phyloP scores from a whole-genome alignment of 1,140 invertebrate genomes.

The Heliconius nattereri region DNA sequence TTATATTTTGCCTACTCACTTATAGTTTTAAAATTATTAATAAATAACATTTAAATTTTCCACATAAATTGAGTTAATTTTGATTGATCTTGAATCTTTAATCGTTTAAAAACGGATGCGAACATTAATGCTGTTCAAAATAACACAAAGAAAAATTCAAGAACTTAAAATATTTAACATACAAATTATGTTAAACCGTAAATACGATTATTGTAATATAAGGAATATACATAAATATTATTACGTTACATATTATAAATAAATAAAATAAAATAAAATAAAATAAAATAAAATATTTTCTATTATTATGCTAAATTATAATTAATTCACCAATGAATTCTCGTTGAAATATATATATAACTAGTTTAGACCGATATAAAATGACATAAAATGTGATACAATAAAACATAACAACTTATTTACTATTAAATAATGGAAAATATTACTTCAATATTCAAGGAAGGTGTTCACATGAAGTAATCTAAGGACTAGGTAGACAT shows the following conservation, averaged over 20 bases:
- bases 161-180: neutral
- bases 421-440: constrained; percentile 16
- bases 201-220: neutral
- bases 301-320: neutral
- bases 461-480: constrained; percentile 50
- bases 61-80: constrained; percentile 23
- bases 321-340: constrained; percentile 15
- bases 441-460: neutral
- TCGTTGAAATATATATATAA: neutral
- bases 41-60: constrained; percentile 27
- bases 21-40: constrained; percentile 24
- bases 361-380: constrained; percentile 12
- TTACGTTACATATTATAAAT: neutral
- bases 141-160: neutral
- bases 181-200: neutral
- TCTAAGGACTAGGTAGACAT: constrained; percentile 50
- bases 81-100: constrained; percentile 13
- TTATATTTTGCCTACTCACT: constrained; percentile 18
- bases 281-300: neutral
- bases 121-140: constrained; percentile 27
- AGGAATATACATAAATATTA: neutral
- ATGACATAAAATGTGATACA: neutral
- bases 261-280: neutral
- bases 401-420: constrained; percentile 17
- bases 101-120: constrained; percentile 31